Evolutionary conservation across 2,797 vertebrate species (phyloP).

Genomic region (Danionella dracula): DNA sequence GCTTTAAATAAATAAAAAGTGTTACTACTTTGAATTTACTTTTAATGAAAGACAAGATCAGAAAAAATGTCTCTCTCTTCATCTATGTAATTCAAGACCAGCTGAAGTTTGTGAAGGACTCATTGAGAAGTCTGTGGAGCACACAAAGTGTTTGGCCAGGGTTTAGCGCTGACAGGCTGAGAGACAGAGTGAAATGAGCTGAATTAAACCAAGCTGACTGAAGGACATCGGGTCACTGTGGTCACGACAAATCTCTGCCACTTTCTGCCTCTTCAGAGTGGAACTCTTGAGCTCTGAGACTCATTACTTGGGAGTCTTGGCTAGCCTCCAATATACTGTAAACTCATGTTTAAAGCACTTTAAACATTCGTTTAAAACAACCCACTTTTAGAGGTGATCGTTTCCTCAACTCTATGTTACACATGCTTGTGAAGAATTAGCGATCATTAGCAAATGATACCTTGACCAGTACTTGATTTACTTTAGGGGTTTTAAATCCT

Average conservation of each 20-base stretch:
- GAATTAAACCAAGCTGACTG: conserved; percentile 30
- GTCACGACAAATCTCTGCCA: conserved; percentile 3
- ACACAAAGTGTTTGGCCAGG: conserved; percentile 22
- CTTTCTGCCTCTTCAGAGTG: conserved; percentile 5
- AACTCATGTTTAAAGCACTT: background rate
- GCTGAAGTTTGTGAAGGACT: background rate
- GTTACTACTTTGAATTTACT: no score
- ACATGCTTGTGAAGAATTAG: no score
- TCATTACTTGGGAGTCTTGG: background rate
- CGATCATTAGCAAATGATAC: no score
- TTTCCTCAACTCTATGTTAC: background rate
- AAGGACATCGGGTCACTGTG: conserved; percentile 27
- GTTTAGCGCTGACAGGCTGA: conserved; percentile 22
- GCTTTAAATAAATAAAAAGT: no score
- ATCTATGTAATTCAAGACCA: background rate
- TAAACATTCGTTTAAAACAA: background rate
- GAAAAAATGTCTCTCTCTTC: background rate
- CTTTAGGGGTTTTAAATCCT: no score
- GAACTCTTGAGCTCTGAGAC: background rate
- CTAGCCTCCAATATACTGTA: background rate
- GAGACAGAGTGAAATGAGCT: conserved; percentile 26
- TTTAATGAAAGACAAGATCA: no score
- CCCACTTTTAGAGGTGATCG: background rate
- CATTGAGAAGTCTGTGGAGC: background rate
- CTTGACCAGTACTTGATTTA: no score